A percentile compares a stretch with the other conserved stretches of the same genome.
Evolutionary conservation across 2,888 invertebrate genomes (phyloP).

Genomic region (Dascillus cervinus): DNA sequence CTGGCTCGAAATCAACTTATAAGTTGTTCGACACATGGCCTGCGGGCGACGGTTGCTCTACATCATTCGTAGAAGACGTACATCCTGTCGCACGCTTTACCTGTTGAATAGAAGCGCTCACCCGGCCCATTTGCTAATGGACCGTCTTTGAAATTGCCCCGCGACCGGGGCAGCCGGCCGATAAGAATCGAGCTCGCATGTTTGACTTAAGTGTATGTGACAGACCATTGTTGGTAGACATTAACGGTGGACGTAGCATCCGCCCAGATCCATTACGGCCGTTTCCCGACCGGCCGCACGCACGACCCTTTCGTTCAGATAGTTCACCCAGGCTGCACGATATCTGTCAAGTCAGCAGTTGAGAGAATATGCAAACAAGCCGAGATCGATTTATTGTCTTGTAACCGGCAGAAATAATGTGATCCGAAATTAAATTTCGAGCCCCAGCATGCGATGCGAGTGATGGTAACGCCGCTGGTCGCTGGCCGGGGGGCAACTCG

Average conservation of each 20-base stretch:
- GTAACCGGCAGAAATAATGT: conserved; percentile 36
- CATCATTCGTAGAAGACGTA: conserved; percentile 24
- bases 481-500: conserved; percentile 22
- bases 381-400: conserved; percentile 36
- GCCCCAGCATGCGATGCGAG: conserved; percentile 33
- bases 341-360: conserved; percentile 12
- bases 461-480: conserved; percentile 29
- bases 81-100: conserved; percentile 25
- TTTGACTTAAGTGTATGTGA: conserved; percentile 8
- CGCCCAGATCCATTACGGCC: conserved; percentile 18
- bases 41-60: conserved; percentile 21
- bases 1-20: conserved; percentile 28
- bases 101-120: conserved; percentile 24
- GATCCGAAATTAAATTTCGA: conserved; percentile 38
- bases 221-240: conserved; percentile 10
- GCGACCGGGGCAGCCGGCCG: no score
- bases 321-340: conserved; percentile 13
- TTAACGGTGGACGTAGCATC: conserved; percentile 15
- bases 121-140: conserved; percentile 8
- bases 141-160: not conserved
- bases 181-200: no score
- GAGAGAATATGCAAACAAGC: conserved; percentile 23
- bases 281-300: conserved; percentile 20
- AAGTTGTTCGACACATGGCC: conserved; percentile 26
- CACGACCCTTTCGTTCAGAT: conserved; percentile 14